A percentile compares a stretch with the other conserved stretches of the same genome.
Conservation (phyloP, 2,797 vertebrate genomes). For the Ibycter americanus region DNA sequence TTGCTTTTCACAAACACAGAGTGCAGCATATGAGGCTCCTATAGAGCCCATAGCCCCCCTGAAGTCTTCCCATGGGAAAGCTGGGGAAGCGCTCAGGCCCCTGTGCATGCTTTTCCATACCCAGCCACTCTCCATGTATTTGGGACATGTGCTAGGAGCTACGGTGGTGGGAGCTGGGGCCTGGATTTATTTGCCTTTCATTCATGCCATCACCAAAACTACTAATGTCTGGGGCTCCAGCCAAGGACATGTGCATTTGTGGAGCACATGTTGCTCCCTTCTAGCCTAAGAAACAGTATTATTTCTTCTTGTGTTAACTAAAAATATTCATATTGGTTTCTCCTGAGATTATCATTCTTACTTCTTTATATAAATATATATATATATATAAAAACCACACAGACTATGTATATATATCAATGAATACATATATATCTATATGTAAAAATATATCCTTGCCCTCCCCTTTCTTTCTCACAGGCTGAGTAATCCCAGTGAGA, state of each 20-base stretch:
- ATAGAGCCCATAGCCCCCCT: fast-evolving
- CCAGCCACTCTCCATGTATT: neutral
- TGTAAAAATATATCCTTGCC: neutral
- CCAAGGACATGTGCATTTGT: fast-evolving
- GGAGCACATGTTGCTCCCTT: neutral
- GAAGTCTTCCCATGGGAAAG: neutral
- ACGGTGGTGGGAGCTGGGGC: neutral
- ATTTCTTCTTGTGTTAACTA: neutral
- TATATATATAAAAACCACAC: no score
- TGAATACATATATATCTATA: neutral
- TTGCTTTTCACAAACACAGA: neutral
- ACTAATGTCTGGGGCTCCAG: neutral
- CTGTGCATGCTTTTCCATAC: fast-evolving
- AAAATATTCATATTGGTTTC: neutral
- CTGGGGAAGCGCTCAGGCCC: fast-evolving
- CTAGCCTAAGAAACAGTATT: neutral
- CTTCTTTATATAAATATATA: neutral
- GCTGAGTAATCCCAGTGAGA: neutral
- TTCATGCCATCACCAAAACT: neutral
- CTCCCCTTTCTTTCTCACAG: neutral
- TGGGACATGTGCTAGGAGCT: neutral
- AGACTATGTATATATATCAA: neutral
- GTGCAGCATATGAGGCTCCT: neutral
- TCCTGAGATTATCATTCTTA: neutral
- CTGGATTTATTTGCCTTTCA: neutral